phyloP scores from a whole-genome alignment of 2,113 vertebrate species.

The Gallinago undulata region DNA sequence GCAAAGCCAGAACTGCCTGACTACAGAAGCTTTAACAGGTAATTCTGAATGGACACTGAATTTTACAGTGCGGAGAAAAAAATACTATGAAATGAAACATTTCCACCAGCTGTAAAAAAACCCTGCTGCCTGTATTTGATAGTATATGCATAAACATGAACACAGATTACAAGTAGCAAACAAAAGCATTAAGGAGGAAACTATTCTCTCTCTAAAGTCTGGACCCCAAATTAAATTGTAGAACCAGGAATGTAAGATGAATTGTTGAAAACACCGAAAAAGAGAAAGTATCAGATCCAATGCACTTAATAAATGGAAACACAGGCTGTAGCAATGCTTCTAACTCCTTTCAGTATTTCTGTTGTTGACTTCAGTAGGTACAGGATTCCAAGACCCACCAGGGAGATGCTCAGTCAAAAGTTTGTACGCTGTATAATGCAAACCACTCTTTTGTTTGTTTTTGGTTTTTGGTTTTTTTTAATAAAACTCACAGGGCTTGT shows the following conservation, averaged over 20 bases:
- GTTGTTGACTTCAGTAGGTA: not conserved
- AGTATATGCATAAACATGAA: not conserved
- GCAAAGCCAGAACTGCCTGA: slow-evolving; percentile 78
- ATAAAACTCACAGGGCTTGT: not conserved
- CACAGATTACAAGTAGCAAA: not conserved
- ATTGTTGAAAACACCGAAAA: not conserved
- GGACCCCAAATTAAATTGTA: not conserved
- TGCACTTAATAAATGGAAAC: not conserved
- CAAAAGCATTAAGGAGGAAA: not conserved
- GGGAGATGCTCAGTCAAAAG: not conserved
- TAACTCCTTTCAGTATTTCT: not conserved
- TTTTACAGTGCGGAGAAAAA: not conserved
- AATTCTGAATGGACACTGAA: not conserved
- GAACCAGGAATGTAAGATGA: not conserved
- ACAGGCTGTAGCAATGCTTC: not conserved
- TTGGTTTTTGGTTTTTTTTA: not conserved
- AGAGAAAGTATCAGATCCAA: not conserved
- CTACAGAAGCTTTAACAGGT: slow-evolving; percentile 98
- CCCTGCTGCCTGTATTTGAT: not conserved
- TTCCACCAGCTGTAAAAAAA: not conserved
- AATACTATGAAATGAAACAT: not conserved
- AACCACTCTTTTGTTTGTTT: not conserved
- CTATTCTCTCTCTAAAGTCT: not conserved
- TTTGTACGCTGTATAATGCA: not conserved
- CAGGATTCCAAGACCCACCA: rapidly evolving